Evolutionary conservation across 2,113 vertebrate genomes (phyloP).

Genomic region (Cottus gobio): DNA sequence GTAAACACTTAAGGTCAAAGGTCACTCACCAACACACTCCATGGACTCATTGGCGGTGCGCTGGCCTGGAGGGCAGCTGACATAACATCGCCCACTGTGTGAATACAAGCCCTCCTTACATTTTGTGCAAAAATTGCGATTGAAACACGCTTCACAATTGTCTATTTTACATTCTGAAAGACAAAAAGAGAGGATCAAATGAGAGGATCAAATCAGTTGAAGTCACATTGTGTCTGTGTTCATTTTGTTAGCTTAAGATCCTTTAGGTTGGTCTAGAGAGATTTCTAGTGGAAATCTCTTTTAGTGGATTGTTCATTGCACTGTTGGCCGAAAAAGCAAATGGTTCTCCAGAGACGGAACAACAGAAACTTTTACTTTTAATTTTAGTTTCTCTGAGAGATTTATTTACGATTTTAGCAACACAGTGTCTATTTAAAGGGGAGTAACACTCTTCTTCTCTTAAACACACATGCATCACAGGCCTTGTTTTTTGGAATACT

Average conservation of each 20-base stretch:
- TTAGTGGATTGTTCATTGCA: slow-evolving; percentile 18
- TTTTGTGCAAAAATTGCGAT: slow-evolving; percentile 98
- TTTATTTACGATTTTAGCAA: slow-evolving; percentile 65
- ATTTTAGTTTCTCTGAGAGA: slow-evolving; percentile 55
- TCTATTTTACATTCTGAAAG: slow-evolving; percentile 97
- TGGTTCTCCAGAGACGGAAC: slow-evolving; percentile 22
- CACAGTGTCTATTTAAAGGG: slow-evolving; percentile 36
- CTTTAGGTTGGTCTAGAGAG: background rate
- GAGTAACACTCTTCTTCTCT: slow-evolving; percentile 49
- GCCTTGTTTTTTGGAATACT: slow-evolving; percentile 38
- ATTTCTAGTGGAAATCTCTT: background rate
- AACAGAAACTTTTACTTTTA: slow-evolving; percentile 28
- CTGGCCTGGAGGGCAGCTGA: slow-evolving; percentile 91
- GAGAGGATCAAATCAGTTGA: slow-evolving; percentile 14
- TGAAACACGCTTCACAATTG: slow-evolving; percentile 98
- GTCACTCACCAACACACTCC: slow-evolving; percentile 94
- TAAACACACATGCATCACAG: slow-evolving; percentile 66
- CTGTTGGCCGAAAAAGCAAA: slow-evolving; percentile 11
- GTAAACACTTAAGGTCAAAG: slow-evolving; percentile 25
- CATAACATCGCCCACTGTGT: slow-evolving; percentile 94
- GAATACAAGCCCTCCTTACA: slow-evolving; percentile 96
- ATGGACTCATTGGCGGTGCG: slow-evolving; percentile 88
- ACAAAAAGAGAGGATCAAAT: slow-evolving; percentile 54
- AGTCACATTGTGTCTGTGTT: slow-evolving; percentile 20
- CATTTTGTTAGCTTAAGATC: background rate